Conservation (phyloP, 2,888 invertebrate genomes). For the Nephrocerus scutellatus region DNA sequence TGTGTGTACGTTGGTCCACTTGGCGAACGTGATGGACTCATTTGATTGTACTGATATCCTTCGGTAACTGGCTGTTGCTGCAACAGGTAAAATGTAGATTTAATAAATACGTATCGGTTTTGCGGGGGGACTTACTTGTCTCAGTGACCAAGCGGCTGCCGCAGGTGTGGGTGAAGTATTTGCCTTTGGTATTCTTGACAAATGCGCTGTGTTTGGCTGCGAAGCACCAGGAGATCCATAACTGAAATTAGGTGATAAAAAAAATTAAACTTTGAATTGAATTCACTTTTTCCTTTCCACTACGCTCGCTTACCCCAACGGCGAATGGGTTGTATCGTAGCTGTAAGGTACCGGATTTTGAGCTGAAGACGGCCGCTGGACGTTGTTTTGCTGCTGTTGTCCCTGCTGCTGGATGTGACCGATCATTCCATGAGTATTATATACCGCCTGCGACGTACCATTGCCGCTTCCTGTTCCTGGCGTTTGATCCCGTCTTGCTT, state of each 20-base stretch:
- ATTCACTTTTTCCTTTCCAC: background rate
- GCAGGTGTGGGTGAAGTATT: conserved; percentile 65
- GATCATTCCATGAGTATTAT: conserved; percentile 41
- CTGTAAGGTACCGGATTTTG: conserved; percentile 61
- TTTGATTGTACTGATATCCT: conserved; percentile 62
- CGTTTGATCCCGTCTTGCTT: conserved; percentile 50
- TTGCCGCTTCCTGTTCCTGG: conserved; percentile 29
- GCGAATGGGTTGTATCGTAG: conserved; percentile 73
- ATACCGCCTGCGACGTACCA: conserved; percentile 32
- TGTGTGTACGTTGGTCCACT: conserved; percentile 77
- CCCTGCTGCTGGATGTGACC: conserved; percentile 50
- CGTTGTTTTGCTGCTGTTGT: conserved; percentile 48
- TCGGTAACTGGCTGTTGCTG: conserved; percentile 59
- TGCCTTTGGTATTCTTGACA: conserved; percentile 62
- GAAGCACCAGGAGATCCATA: conserved; percentile 55
- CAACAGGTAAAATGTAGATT: conserved; percentile 31
- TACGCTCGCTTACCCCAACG: conserved; percentile 35
- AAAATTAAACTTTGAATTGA: background rate
- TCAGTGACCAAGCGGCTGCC: conserved; percentile 36
- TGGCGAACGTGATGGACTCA: conserved; percentile 78
- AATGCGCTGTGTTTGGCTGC: conserved; percentile 53
- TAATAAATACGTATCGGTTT: no score
- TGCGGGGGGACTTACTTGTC: no score
- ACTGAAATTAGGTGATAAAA: conserved; percentile 15
- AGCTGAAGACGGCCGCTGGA: conserved; percentile 60